phyloP scores from a whole-genome alignment of 2,113 vertebrate genomes.

The Mesocricetus auratus region DNA sequence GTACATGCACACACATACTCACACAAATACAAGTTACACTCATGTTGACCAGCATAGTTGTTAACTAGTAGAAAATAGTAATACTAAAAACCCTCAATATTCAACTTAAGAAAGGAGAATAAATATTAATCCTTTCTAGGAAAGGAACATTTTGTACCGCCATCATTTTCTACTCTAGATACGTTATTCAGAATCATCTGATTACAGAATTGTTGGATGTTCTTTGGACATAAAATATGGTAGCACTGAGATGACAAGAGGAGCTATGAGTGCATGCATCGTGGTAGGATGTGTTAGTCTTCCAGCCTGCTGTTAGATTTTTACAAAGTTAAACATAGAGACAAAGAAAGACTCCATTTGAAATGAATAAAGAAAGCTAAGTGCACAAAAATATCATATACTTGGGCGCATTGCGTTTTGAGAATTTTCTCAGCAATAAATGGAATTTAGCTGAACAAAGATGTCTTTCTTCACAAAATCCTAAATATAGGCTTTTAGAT shows the following conservation, averaged over 20 bases:
- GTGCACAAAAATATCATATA: not conserved
- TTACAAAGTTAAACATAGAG: constrained; percentile 21
- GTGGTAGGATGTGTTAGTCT: not conserved
- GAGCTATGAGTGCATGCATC: not conserved
- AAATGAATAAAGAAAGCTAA: constrained; percentile 42
- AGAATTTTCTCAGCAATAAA: constrained; percentile 51
- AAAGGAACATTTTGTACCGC: not conserved
- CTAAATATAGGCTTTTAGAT: constrained; percentile 2
- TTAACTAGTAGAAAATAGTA: constrained; percentile 2
- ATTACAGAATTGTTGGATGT: not conserved
- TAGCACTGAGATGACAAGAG: not conserved
- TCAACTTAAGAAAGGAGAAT: not conserved
- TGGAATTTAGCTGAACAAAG: constrained; percentile 16
- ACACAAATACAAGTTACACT: not conserved
- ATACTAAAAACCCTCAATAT: not conserved
- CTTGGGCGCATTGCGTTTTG: not conserved
- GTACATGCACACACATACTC: not conserved
- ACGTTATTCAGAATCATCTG: not conserved
- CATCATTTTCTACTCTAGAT: constrained; percentile 27
- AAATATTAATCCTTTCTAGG: not conserved
- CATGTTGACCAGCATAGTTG: not conserved
- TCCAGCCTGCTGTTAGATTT: not conserved
- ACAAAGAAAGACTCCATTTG: constrained; percentile 36
- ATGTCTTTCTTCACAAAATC: not conserved
- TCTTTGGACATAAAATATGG: not conserved